A percentile compares a stretch with the other conserved stretches of the same genome.
Conservation (phyloP, 2,888 invertebrate species). For the Drosophila cracens region DNA sequence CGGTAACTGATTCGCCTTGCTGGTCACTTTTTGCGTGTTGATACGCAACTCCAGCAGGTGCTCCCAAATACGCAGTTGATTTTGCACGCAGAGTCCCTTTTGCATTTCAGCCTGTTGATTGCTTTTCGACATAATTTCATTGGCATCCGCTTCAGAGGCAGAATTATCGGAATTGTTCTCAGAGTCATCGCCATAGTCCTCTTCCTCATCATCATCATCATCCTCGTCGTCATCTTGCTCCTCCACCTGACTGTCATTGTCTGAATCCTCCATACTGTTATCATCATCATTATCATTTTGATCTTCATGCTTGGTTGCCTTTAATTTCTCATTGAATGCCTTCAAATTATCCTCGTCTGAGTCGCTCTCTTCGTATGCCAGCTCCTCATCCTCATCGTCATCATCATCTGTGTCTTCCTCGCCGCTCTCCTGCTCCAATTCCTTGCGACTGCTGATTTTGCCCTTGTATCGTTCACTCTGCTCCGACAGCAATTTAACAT, state of each 20-base stretch:
- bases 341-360: conserved; percentile 56
- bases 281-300: conserved; percentile 48
- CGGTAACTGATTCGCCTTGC: conserved; percentile 92
- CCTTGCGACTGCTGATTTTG: conserved; percentile 88
- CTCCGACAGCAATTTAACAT: conserved; percentile 89
- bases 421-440: conserved; percentile 62
- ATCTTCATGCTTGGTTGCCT: conserved; percentile 48
- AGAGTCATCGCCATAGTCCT: conserved; percentile 58
- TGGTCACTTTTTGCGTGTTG: conserved; percentile 92
- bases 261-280: conserved; percentile 37
- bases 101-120: conserved; percentile 86
- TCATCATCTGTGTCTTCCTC: conserved; percentile 46
- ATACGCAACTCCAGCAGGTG: conserved; percentile 93
- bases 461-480: conserved; percentile 91
- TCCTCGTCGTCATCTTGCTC: conserved; percentile 50
- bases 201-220: conserved; percentile 59
- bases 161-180: conserved; percentile 53
- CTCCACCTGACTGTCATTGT: conserved; percentile 39
- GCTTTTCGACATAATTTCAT: conserved; percentile 64
- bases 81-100: conserved; percentile 89
- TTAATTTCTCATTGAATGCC: conserved; percentile 47
- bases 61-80: conserved; percentile 93
- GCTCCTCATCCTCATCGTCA: conserved; percentile 67
- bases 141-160: conserved; percentile 22
- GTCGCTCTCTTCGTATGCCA: conserved; percentile 64